Base-by-base conservation (phyloP, 2,113 vertebrate genomes). In the Oncorhynchus keta region DNA sequence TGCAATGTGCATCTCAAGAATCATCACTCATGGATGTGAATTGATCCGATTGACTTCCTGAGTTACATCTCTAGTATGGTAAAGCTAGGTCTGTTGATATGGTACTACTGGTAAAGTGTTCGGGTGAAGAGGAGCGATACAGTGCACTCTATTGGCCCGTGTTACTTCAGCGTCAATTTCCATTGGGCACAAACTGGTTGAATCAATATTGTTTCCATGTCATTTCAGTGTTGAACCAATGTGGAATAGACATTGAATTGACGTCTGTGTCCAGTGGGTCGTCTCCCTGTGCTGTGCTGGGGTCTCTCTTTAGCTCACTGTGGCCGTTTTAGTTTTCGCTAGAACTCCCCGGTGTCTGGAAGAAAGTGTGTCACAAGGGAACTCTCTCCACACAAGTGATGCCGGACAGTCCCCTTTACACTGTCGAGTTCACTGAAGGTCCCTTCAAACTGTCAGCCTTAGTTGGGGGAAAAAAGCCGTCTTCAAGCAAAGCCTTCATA, bases 31-130 rank as follows among this genome's bases (percentile, higher is more conserved):
- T 20, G n/a, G 7, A 68, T 28, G 22, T 18, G 18, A 61, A 86
- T 80, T 75, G 79, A 81, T 76, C 32, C 14, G 72, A 82, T 82
- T 55, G 35, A 45, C 2, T 45, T 67, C 49, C 76, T 57, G 55
- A 57, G 55, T 20, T 57, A 57, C 55, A 20, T 57, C 13, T 18
- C 20, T 57, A 57, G 14, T 5, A 20, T 20, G 6, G 55, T 57
- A 16, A 20, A 20, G 20, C 14, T 20, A 57, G 55, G 13, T 57
- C 55, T 57, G 18, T 57, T 57, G 39, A 11, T 45, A 45, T 45
- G 39, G 39, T 45, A 35, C 35, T 7, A 62, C n/a, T 16, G 2
- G 59, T 62, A 22, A 11, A 22, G 59, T 62, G 8, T 45, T 62
- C 0, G 13, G 16, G 7, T 62, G 18, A 8, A 22, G 18, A 9